Evolutionary conservation across 2,113 vertebrate genomes (phyloP), one percentile per base, ranked within the genome.

Genomic region (Charina bottae): DNA sequence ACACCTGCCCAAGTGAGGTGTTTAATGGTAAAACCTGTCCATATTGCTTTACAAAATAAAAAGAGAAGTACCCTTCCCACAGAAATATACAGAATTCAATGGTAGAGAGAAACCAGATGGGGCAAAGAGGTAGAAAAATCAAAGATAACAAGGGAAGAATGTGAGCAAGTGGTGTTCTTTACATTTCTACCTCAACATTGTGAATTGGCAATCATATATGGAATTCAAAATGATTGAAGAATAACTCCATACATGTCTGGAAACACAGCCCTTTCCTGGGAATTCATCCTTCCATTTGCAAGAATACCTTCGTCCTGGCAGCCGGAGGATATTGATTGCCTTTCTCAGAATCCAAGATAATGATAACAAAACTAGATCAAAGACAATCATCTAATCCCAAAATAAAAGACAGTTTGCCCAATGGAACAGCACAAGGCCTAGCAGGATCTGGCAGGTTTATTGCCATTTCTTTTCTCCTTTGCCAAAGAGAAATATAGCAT

Each of bases 381-480:
- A 21, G 15, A 26, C 2, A 94, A 3, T 54, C 87, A 11, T 90
- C 46, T 37, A 4, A 93, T 42, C 90, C 12, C 1, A 2, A 55
- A 19, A 28, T 2, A 68, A 83, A 86, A 26, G 56, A 11, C 0
- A 90, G 24, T 4, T 90, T 89, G 64, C 54, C 4, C 83, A 68
- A 21, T 85, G 90, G 33, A 93, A 87, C 7, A n/a, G 54, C 26
- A 85, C 9, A 21, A 87, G 54, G 64, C 84, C 84, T 46, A 93
- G 59, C 86, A 92, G 12, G 59, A 46, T 89, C 56, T 60, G 54
- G 37, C 87, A 91, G 28, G 6, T 59, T 59, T 37, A 42, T 15
- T 59, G 53, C 21, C 37, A 83, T 59, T 49, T 33, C 23, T 85
- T 89, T 56, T 55, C 8, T 89, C 26, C 10, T 19, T 56, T 91